These are phyloP conservation scores for Masnerella sp. DNA, from an alignment of 2,888 invertebrate genomes.

Conservation along the genomic window DNA sequence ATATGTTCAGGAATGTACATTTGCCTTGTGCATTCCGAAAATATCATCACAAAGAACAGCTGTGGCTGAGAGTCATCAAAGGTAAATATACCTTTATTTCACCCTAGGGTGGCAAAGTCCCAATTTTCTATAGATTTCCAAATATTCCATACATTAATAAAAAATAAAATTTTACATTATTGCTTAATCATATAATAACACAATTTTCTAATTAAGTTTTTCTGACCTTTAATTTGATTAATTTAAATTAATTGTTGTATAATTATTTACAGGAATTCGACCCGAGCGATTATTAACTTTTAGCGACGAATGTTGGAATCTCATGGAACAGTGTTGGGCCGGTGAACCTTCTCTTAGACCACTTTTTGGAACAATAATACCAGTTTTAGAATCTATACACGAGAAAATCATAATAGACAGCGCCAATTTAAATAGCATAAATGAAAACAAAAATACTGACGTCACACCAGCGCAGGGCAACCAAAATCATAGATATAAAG, in stretches of 20 bases:
- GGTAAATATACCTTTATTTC: no score
- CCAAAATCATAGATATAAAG: background rate
- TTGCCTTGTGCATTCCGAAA: conserved; percentile 89
- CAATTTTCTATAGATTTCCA: conserved; percentile 11
- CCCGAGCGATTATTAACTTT: conserved; percentile 88
- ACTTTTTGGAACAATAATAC: conserved; percentile 88
- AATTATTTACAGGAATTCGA: conserved; percentile 82
- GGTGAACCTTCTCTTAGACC: conserved; percentile 87
- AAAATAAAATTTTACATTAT: no score
- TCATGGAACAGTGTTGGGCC: conserved; percentile 92
- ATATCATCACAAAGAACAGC: conserved; percentile 90
- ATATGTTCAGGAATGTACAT: conserved; percentile 89
- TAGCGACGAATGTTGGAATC: conserved; percentile 87
- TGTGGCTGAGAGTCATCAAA: conserved; percentile 90
- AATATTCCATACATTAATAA: no score
- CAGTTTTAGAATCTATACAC: conserved; percentile 81
- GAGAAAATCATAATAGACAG: conserved; percentile 70
- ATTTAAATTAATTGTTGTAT: no score
- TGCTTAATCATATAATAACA: no score
- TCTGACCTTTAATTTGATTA: no score
- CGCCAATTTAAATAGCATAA: no score
- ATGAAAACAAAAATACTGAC: no score
- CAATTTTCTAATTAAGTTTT: no score
- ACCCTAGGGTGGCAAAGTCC: no score
- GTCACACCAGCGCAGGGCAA: no score